Percentiles rank a stretch among this genome's conserved stretches.
Evolutionary conservation across 2,113 vertebrate genomes (phyloP).

Genomic region (Vireo altiloquus): DNA sequence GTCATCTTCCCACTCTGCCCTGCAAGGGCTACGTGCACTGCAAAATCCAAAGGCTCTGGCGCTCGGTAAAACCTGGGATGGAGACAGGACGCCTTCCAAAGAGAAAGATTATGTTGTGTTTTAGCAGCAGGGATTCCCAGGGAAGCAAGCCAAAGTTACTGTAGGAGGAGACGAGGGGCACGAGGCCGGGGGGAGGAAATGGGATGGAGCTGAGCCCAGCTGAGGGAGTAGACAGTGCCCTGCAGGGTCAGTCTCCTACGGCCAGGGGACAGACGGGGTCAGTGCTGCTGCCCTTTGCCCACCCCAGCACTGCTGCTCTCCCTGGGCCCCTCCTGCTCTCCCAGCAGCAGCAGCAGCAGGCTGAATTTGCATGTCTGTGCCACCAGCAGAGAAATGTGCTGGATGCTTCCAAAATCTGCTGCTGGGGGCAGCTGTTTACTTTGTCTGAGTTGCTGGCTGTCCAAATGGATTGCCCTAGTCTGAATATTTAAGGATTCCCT

Average conservation of each 20-base stretch:
- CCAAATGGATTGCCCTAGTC: background rate
- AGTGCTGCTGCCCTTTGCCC: background rate
- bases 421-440: background rate
- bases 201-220: background rate
- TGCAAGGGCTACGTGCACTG: background rate
- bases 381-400: background rate
- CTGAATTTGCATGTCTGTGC: background rate
- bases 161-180: fast-evolving
- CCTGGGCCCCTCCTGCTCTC: fast-evolving
- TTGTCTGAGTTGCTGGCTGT: background rate
- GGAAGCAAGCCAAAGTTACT: background rate
- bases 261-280: background rate
- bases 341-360: background rate
- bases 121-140: background rate
- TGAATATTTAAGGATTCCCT: background rate
- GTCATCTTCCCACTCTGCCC: background rate
- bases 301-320: background rate
- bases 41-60: background rate
- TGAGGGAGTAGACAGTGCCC: background rate
- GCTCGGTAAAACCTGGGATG: background rate
- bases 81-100: background rate
- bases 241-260: background rate
- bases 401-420: background rate
- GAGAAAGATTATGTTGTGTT: background rate
- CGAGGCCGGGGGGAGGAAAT: background rate